Evolutionary conservation across 2,113 vertebrate genomes (phyloP).

Genomic region (Phocoena sinus): DNA sequence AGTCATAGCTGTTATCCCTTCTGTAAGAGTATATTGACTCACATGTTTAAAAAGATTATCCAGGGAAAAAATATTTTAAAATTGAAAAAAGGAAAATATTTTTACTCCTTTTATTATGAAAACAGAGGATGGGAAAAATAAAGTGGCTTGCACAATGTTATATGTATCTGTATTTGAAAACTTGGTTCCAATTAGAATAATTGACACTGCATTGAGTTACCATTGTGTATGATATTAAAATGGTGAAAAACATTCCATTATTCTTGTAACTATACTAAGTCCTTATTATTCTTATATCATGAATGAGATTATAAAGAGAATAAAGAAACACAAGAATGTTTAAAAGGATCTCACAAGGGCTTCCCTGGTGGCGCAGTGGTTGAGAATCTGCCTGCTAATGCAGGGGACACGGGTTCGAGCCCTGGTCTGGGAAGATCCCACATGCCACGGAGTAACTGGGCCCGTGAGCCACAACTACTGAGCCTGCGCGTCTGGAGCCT

Average conservation of each 20-base stretch:
- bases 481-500: too few relatives aligned
- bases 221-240: neutral
- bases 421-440: too few relatives aligned
- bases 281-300: neutral
- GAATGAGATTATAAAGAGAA: neutral
- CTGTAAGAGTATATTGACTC: conserved; percentile 52
- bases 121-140: neutral
- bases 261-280: neutral
- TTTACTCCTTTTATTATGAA: neutral
- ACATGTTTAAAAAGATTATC: conserved; percentile 65
- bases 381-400: too few relatives aligned
- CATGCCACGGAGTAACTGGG: too few relatives aligned
- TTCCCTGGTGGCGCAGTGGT: too few relatives aligned
- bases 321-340: neutral
- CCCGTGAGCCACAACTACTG: too few relatives aligned
- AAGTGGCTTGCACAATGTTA: neutral
- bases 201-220: neutral
- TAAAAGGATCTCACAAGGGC: neutral
- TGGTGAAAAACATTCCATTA: neutral
- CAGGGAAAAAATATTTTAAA: conserved; percentile 32
- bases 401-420: too few relatives aligned
- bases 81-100: neutral
- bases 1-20: conserved; percentile 56
- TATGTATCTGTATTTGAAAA: neutral
- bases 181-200: neutral